phyloP scores from a whole-genome alignment of 1,140 invertebrate genomes.

The Hycleus cichorii region DNA sequence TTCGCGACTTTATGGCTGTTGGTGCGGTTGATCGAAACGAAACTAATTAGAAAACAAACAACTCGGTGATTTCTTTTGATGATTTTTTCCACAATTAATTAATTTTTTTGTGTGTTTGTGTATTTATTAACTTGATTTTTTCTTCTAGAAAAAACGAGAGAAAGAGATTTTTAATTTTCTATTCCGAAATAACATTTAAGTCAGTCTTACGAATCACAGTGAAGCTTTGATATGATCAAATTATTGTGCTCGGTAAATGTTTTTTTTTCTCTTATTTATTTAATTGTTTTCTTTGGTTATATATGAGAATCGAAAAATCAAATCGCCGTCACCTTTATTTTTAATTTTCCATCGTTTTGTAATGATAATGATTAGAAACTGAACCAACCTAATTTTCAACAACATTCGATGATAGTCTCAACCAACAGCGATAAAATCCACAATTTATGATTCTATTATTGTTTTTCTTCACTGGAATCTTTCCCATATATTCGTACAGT shows the following conservation, averaged over 20 bases:
- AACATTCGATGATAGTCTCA: slow-evolving; percentile 16
- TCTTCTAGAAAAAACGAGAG: too few species aligned
- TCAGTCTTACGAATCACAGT: slow-evolving; percentile 45
- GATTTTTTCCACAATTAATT: too few species aligned
- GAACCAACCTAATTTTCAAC: slow-evolving; percentile 11
- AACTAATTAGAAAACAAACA: neutral
- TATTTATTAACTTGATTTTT: too few species aligned
- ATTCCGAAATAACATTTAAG: slow-evolving; percentile 41
- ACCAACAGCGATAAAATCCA: slow-evolving; percentile 31
- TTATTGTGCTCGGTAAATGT: slow-evolving; percentile 41
- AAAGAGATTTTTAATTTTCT: slow-evolving; percentile 28
- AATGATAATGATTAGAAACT: neutral
- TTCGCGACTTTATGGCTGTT: slow-evolving; percentile 25
- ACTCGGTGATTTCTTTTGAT: neutral
- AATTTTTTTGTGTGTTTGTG: neutral
- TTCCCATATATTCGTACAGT: too few species aligned
- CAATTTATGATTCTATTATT: neutral
- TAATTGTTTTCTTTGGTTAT: neutral
- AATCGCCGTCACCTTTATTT: too few species aligned
- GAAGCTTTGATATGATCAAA: slow-evolving; percentile 45
- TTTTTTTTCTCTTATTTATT: slow-evolving; percentile 13
- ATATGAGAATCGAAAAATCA: too few species aligned
- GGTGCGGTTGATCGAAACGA: slow-evolving; percentile 7
- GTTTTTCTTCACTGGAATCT: too few species aligned
- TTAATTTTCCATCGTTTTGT: neutral